These are phyloP conservation scores for Zeugodacus cucurbitae DNA, from an alignment of 1,140 invertebrate species.

Conservation along the genomic window DNA sequence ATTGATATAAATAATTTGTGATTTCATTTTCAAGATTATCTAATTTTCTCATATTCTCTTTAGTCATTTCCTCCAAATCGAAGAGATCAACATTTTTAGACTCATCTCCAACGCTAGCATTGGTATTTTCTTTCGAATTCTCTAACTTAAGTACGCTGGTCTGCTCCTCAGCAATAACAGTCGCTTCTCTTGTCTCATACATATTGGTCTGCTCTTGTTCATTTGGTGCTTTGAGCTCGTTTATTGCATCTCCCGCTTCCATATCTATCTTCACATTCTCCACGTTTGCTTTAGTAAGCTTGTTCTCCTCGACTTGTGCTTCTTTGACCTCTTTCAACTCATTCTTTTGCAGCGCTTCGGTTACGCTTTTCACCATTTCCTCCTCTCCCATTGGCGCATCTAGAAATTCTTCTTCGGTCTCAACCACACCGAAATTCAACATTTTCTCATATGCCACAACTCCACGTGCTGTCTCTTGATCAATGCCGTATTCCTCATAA, in stretches of 20 bases:
- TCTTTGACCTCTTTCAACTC: not conserved
- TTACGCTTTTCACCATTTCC: not conserved
- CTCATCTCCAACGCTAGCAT: not conserved
- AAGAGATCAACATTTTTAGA: not conserved
- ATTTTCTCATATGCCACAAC: slow-evolving; percentile 20
- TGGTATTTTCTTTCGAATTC: not conserved
- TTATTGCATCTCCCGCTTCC: not conserved
- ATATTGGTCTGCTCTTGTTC: not conserved
- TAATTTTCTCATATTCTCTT: not conserved
- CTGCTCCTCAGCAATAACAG: too few species aligned
- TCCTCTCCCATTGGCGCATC: slow-evolving; percentile 2
- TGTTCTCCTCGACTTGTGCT: not conserved
- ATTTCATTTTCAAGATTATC: not conserved
- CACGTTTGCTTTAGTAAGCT: too few species aligned
- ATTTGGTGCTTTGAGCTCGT: not conserved
- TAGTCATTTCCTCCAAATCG: not conserved
- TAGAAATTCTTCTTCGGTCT: not conserved
- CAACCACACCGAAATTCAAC: not conserved
- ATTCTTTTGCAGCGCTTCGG: not conserved
- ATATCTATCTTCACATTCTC: not conserved
- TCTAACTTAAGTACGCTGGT: not conserved
- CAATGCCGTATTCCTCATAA: slow-evolving; percentile 1
- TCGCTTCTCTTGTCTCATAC: not conserved
- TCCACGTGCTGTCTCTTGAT: slow-evolving; percentile 11
- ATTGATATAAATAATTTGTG: not conserved